Base-by-base conservation (phyloP, 2,888 invertebrate genomes). In the Cyrtodaria siliqua region DNA sequence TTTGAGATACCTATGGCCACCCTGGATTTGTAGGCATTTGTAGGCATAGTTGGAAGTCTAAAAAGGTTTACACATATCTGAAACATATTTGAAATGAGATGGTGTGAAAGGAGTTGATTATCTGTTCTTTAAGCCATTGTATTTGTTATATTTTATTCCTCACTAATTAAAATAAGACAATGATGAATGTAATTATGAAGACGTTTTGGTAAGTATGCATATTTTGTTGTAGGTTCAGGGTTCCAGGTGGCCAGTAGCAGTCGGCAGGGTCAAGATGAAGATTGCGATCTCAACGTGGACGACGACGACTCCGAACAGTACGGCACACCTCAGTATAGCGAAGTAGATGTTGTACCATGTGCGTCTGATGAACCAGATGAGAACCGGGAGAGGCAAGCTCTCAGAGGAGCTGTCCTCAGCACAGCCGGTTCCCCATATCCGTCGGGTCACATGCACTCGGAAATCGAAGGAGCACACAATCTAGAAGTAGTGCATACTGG, bases 251-350 rank as follows among this genome's bases (percentile, higher is more conserved):
- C 85, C 12, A 86, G 66, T 53, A 84, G 74, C 61, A 86, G 83
- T 52, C 83, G 84, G 88, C 89, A 91, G 86, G 49, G 93, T 93
- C 81, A 95, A 56, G 96, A 96, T 80, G 96, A 96, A 84, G 96
- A 96, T 88, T 94, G 95, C 53, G 95, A 96, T 88, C 92, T 96
- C 91, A 96, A 97, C 67, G 97, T 98, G 0, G 98, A 98, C 89
- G 97, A 96, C 2, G 97, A 97, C 91, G 96, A 97, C 82, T 95
- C 96, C 0, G 96, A 96, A 73, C 94, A 96, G 53, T 98, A 96
- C 88, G 98, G 98, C 0, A 96, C 96, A 0, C 94, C 97, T 0
- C 98, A 98, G 92, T 98, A 97, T 93, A 84, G 88, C 0, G 96
- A 96, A 91, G 94, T 94, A 18, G 96, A 96, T 85, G 88, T 94